Evolutionary conservation across 2,888 invertebrate genomes (phyloP).

Genomic region (Zhuqinia jingwanae): DNA sequence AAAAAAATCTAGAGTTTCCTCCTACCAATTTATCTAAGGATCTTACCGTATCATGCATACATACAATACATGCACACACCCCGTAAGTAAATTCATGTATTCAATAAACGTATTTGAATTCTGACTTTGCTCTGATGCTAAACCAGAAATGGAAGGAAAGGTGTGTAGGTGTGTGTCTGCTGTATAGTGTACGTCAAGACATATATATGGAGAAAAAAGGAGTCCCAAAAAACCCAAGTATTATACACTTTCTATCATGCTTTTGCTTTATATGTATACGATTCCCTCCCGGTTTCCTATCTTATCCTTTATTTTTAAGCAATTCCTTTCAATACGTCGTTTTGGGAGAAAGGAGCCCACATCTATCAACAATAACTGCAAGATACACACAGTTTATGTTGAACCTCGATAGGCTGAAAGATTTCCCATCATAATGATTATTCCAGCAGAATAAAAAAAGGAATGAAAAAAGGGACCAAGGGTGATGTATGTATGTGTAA

Average conservation of each 20-base stretch:
- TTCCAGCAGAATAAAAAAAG: conserved; percentile 43
- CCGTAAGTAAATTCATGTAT: conserved; percentile 33
- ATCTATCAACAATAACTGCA: conserved; percentile 54
- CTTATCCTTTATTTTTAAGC: background rate
- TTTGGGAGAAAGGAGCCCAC: conserved; percentile 28
- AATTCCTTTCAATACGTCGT: conserved; percentile 38
- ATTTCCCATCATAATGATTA: conserved; percentile 67
- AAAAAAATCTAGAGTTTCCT: conserved; percentile 41
- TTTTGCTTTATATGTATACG: conserved; percentile 12
- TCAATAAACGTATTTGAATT: conserved; percentile 41
- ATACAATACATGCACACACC: background rate
- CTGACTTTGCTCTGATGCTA: background rate
- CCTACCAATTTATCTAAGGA: conserved; percentile 46
- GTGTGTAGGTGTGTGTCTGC: conserved; percentile 5
- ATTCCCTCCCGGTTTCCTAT: conserved; percentile 3
- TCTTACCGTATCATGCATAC: background rate
- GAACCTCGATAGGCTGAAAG: conserved; percentile 56
- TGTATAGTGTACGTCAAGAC: background rate
- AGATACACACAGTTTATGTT: conserved; percentile 28
- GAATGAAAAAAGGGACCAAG: conserved; percentile 56
- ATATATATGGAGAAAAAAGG: background rate
- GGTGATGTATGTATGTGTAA: conserved; percentile 42
- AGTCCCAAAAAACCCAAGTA: too few relatives aligned
- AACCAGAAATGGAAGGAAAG: background rate
- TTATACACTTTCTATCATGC: too few relatives aligned